phyloP scores from a whole-genome alignment of 2,797 vertebrate species.

The Avahi laniger region DNA sequence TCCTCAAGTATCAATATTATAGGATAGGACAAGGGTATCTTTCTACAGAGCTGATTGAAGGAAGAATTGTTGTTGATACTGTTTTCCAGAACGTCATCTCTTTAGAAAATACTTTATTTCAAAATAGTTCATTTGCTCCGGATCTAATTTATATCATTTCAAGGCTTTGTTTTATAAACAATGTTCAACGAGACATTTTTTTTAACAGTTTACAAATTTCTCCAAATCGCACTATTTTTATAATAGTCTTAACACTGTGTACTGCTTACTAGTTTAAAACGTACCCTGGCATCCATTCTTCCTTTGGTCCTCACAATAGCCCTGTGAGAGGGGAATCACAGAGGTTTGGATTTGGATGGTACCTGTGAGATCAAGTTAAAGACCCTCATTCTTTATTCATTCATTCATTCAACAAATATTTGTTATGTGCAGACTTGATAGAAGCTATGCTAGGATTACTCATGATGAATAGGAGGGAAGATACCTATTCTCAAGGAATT shows the following conservation, averaged over 20 bases:
- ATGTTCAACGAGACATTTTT: conserved; percentile 48
- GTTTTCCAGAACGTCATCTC: conserved; percentile 48
- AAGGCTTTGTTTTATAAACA: conserved; percentile 49
- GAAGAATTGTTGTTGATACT: conserved; percentile 26
- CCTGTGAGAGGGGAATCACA: background rate
- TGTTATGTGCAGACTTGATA: background rate
- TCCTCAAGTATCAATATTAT: conserved; percentile 48
- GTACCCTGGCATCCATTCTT: background rate
- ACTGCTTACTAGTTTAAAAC: background rate
- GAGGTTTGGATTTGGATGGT: background rate
- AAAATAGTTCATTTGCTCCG: conserved; percentile 62
- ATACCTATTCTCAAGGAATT: background rate
- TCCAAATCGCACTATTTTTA: conserved; percentile 21
- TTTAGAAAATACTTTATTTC: conserved; percentile 61
- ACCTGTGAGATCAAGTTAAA: conserved; percentile 12
- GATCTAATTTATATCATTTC: conserved; percentile 63
- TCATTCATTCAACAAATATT: conserved; percentile 35
- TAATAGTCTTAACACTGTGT: background rate
- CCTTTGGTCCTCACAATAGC: background rate
- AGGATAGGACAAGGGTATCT: background rate
- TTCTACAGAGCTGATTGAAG: conserved; percentile 48
- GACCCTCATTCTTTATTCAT: background rate
- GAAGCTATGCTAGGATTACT: background rate
- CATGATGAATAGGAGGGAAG: background rate
- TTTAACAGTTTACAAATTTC: conserved; percentile 58